A percentile compares a stretch with the other conserved stretches of the same genome.
phyloP scores from a whole-genome alignment of 2,888 invertebrate genomes.

The Agrochola lota region DNA sequence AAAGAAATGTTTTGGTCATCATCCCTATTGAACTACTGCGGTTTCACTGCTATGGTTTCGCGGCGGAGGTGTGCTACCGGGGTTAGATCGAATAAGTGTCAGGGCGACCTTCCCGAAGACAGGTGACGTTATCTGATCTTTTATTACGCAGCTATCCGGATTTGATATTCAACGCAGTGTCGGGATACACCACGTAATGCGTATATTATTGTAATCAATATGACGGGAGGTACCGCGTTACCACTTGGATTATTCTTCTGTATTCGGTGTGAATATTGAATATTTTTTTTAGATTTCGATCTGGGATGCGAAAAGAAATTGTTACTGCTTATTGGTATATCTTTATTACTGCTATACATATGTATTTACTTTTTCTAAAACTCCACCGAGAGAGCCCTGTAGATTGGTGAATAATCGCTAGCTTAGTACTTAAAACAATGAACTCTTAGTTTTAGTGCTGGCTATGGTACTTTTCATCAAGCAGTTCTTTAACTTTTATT shows the following conservation, averaged over 20 bases:
- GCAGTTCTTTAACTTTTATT: background rate
- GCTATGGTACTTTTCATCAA: no score
- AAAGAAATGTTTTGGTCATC: no score
- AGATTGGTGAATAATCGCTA: background rate
- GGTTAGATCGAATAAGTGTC: background rate
- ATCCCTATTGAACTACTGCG: no score
- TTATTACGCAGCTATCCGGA: constrained; percentile 6
- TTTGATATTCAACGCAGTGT: constrained; percentile 41
- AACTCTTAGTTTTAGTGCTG: background rate
- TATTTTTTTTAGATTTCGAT: background rate
- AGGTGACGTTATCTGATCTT: constrained; percentile 24
- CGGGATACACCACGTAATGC: constrained; percentile 15
- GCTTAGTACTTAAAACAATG: background rate
- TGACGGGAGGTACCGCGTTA: constrained; percentile 14
- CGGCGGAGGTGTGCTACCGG: no score
- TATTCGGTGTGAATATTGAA: constrained; percentile 17
- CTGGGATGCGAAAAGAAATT: background rate
- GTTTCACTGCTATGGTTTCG: no score
- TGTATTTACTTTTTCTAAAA: background rate
- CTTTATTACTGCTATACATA: background rate
- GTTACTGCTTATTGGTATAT: constrained; percentile 8
- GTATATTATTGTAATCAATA: constrained; percentile 40
- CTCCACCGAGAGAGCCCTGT: background rate
- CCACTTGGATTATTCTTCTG: background rate
- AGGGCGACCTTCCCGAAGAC: constrained; percentile 1